Conservation (phyloP, 2,888 invertebrate genomes). For the Tinea pellionella region DNA sequence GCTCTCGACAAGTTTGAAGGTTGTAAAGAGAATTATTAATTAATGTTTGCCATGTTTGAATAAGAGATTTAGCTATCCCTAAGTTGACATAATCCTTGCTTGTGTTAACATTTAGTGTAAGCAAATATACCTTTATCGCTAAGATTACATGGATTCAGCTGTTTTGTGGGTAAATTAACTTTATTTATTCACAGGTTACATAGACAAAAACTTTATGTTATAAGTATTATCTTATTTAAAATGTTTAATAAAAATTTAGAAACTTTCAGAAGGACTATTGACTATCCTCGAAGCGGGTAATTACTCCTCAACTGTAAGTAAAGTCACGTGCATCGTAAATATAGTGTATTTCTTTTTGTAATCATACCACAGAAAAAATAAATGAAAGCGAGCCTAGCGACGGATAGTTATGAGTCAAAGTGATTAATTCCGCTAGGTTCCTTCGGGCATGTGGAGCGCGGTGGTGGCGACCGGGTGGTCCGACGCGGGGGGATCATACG, state of each 20-base stretch:
- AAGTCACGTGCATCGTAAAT: conserved; percentile 10
- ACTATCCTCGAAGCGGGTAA: not conserved
- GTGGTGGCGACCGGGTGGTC: conserved; percentile 15
- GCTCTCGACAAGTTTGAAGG: conserved; percentile 20
- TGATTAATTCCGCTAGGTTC: conserved; percentile 33
- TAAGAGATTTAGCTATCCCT: conserved; percentile 14
- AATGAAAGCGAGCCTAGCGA: conserved; percentile 21
- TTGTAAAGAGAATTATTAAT: conserved; percentile 28
- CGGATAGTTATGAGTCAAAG: conserved; percentile 37
- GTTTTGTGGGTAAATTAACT: not conserved
- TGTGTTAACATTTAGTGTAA: conserved; percentile 14
- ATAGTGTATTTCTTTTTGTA: conserved; percentile 9
- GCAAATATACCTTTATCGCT: conserved; percentile 11
- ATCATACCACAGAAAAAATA: conserved; percentile 22
- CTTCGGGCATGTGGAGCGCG: conserved; percentile 12
- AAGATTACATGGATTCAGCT: conserved; percentile 11
- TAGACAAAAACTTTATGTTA: not conserved
- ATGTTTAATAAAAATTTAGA: no score
- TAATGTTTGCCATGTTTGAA: conserved; percentile 14
- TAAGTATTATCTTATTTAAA: no score
- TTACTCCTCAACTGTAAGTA: conserved; percentile 8
- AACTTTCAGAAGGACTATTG: not conserved
- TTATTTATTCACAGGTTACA: conserved; percentile 1
- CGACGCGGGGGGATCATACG: conserved; percentile 23
- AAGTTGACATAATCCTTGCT: conserved; percentile 12